phyloP scores from a whole-genome alignment of 2,888 invertebrate genomes.

The Caenorhabditis wallacei region DNA sequence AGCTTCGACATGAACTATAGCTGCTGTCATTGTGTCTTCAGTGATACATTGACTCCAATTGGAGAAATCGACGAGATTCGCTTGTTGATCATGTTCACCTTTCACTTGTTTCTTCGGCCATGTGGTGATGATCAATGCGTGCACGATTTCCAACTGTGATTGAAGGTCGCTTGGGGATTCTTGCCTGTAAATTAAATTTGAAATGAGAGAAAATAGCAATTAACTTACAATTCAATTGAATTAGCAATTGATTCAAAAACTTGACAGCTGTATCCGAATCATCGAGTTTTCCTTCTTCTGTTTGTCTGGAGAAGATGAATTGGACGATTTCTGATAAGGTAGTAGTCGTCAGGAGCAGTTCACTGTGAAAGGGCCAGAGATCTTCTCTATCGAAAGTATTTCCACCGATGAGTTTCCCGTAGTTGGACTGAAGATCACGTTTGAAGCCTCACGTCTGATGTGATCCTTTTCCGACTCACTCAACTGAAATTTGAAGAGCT shows the following conservation, averaged over 20 bases:
- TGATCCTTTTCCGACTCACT: no score
- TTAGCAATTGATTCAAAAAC: conserved; percentile 38
- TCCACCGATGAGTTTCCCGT: conserved; percentile 52
- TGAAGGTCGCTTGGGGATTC: conserved; percentile 19
- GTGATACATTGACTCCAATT: conserved; percentile 52
- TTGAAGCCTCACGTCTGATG: no score
- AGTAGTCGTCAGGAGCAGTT: conserved; percentile 10
- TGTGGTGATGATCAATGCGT: conserved; percentile 41
- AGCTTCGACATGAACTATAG: conserved; percentile 50
- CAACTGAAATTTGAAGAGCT: no score
- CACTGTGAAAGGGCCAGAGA: conserved; percentile 54
- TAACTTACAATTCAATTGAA: conserved; percentile 19
- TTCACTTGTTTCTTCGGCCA: conserved; percentile 33
- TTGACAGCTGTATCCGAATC: conserved; percentile 31
- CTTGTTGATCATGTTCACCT: background rate
- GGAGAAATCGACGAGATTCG: conserved; percentile 40
- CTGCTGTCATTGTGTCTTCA: conserved; percentile 17
- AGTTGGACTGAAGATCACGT: no score
- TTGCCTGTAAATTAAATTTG: conserved; percentile 22
- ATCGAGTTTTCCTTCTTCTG: background rate
- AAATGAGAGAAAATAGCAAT: no score
- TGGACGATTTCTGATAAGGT: conserved; percentile 36
- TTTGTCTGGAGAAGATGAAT: background rate
- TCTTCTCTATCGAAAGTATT: conserved; percentile 46
- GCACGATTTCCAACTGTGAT: conserved; percentile 52